phyloP scores from a whole-genome alignment of 2,797 vertebrate genomes.

The Typhlichthys eigenmanni region DNA sequence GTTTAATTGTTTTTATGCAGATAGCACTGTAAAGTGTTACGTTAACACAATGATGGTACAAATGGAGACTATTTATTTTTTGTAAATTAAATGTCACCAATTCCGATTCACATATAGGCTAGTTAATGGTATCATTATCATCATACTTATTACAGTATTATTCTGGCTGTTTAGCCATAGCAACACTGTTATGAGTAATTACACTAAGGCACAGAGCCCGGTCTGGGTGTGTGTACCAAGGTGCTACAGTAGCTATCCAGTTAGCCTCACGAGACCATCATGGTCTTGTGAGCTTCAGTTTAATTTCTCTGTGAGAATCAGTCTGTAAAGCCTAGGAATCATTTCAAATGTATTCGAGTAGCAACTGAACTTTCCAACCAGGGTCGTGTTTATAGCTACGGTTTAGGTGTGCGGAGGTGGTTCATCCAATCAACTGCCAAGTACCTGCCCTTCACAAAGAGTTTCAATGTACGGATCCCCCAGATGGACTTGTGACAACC shows the following conservation, averaged over 20 bases:
- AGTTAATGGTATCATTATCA: conserved; percentile 61
- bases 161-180: conserved; percentile 51
- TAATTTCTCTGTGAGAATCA: conserved; percentile 1
- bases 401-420: too few relatives aligned
- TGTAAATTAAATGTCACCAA: conserved; percentile 60
- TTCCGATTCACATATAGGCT: conserved; percentile 39
- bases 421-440: too few relatives aligned
- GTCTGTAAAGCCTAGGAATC: too few relatives aligned
- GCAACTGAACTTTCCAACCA: too few relatives aligned
- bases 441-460: too few relatives aligned
- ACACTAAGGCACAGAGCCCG: conserved; percentile 43
- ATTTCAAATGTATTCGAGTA: too few relatives aligned
- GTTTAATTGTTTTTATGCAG: conserved; percentile 16
- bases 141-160: conserved; percentile 56
- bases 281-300: conserved; percentile 17
- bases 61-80: conserved; percentile 41
- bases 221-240: conserved; percentile 38
- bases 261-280: conserved; percentile 44
- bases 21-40: conserved; percentile 33
- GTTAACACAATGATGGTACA: conserved; percentile 29
- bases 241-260: conserved; percentile 58
- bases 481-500: too few relatives aligned
- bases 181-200: conserved; percentile 64
- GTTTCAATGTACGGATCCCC: too few relatives aligned
- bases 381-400: too few relatives aligned